Conservation (phyloP, 2,888 invertebrate species). For the Eupithecia subumbrata region DNA sequence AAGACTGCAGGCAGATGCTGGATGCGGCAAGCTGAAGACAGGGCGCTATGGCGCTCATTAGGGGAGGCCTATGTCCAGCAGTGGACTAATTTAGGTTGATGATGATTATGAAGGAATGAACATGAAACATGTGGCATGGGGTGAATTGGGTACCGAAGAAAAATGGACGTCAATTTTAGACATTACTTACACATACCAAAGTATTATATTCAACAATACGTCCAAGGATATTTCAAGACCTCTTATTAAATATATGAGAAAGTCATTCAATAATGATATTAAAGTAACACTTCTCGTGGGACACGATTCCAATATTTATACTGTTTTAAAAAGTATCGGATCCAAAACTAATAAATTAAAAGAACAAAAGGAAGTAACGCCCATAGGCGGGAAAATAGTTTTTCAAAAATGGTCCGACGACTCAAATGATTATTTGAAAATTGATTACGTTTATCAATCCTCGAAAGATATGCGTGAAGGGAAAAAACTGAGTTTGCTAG, state of each 20-base stretch:
- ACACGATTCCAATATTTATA: conserved; percentile 74
- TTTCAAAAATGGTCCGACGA: conserved; percentile 70
- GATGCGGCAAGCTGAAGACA: no score
- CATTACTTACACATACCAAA: conserved; percentile 64
- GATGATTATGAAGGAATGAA: no score
- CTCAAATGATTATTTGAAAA: conserved; percentile 56
- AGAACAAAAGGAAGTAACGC: conserved; percentile 63
- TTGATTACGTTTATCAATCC: conserved; percentile 70
- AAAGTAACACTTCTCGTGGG: conserved; percentile 70
- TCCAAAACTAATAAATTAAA: conserved; percentile 59
- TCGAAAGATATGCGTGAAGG: conserved; percentile 63
- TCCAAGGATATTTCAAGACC: conserved; percentile 66
- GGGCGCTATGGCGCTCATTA: no score
- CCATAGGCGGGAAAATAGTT: conserved; percentile 72
- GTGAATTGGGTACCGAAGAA: conserved; percentile 49
- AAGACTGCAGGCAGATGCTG: no score
- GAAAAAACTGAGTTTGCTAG: conserved; percentile 52
- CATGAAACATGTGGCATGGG: conserved; percentile 72
- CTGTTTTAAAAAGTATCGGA: conserved; percentile 60
- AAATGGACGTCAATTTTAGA: conserved; percentile 62
- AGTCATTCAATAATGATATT: conserved; percentile 50
- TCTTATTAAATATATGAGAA: conserved; percentile 59
- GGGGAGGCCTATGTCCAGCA: no score
- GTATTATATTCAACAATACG: conserved; percentile 67
- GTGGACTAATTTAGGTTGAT: no score